phyloP scores from a whole-genome alignment of 2,113 vertebrate genomes.

The Forbesichthys papilliferus region DNA sequence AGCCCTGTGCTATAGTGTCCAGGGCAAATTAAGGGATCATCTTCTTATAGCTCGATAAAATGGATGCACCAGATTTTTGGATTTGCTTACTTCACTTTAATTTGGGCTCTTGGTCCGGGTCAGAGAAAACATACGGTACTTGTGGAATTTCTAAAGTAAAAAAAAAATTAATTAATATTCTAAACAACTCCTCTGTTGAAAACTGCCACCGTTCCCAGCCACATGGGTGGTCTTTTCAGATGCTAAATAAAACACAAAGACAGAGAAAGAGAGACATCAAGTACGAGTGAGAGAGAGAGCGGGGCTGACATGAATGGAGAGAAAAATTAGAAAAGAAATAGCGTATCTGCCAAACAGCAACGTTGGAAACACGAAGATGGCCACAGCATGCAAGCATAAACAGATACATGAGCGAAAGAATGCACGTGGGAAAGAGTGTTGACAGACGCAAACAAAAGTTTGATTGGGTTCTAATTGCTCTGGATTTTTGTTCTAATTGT shows the following conservation, averaged over 20 bases:
- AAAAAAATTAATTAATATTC: slow-evolving; percentile 69
- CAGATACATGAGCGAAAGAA: slow-evolving; percentile 39
- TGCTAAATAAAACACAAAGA: slow-evolving; percentile 57
- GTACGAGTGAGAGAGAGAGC: slow-evolving; percentile 9
- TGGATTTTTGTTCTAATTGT: slow-evolving; percentile 27
- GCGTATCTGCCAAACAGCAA: slow-evolving; percentile 27
- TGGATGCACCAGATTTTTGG: too few species aligned
- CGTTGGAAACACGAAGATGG: slow-evolving; percentile 25
- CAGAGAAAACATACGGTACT: slow-evolving; percentile 40
- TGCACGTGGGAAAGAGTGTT: slow-evolving; percentile 31
- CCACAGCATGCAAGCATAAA: slow-evolving; percentile 15
- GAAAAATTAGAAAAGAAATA: slow-evolving; percentile 1
- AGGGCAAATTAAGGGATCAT: too few species aligned
- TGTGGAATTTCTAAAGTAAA: slow-evolving; percentile 49
- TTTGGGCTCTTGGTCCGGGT: neutral
- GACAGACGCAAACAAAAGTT: slow-evolving; percentile 36
- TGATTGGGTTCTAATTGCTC: slow-evolving; percentile 52
- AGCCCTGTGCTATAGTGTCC: too few species aligned
- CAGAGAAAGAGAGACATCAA: slow-evolving; percentile 20
- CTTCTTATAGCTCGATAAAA: too few species aligned
- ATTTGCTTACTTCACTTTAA: neutral
- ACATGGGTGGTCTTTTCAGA: slow-evolving; percentile 72
- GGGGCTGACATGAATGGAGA: slow-evolving; percentile 14
- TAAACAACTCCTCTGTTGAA: slow-evolving; percentile 52
- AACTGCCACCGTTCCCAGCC: slow-evolving; percentile 54